Conservation (phyloP, 92 coral and sea anemone species). For the Zoanthus sansibaricus region DNA sequence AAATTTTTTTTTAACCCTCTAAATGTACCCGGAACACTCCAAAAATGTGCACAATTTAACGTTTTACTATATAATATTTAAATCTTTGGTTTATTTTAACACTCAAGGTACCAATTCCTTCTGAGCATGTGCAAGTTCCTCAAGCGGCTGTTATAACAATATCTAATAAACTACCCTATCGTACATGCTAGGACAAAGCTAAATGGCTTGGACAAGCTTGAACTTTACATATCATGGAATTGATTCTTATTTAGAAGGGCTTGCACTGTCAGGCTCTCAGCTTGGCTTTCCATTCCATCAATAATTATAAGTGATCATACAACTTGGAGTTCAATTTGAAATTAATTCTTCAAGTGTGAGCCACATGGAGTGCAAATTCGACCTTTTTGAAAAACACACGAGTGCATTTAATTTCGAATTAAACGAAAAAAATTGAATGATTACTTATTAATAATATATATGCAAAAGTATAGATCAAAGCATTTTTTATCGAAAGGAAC, state of each 20-base stretch:
- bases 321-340: conserved; percentile 3
- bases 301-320: conserved; percentile 1
- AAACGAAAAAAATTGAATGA: too few relatives aligned
- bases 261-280: conserved; percentile 3
- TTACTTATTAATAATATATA: too few relatives aligned
- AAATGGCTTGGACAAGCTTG: conserved; percentile 2
- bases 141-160: conserved; percentile 8
- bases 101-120: not conserved
- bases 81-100: not conserved
- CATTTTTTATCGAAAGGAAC: too few relatives aligned
- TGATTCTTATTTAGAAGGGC: conserved; percentile 1
- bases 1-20: too few relatives aligned
- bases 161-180: conserved; percentile 2
- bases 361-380: not conserved
- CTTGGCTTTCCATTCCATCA: conserved; percentile 9
- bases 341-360: conserved; percentile 3
- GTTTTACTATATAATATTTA: conserved; percentile 3
- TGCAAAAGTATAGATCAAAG: too few relatives aligned
- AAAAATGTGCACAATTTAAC: not conserved
- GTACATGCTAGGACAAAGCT: conserved; percentile 4
- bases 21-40: too few relatives aligned
- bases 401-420: too few relatives aligned
- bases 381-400: too few relatives aligned
- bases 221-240: conserved; percentile 2
- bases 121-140: conserved; percentile 6